Evolutionary conservation across 2,888 invertebrate genomes (phyloP).

Genomic region (Torymus auratus): DNA sequence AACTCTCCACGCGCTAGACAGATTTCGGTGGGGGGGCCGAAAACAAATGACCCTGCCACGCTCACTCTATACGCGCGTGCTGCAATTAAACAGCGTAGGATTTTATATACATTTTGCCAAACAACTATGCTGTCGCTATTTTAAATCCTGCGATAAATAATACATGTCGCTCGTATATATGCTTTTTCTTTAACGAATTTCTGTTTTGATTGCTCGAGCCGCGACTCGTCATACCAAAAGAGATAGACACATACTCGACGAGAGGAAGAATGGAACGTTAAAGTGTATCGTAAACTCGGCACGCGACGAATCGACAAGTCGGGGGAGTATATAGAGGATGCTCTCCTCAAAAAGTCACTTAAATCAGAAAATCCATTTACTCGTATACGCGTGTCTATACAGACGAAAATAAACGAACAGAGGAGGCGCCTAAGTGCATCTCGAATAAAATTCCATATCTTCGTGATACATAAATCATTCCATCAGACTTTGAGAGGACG

Average conservation of each 20-base stretch:
- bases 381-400: background rate
- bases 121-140: too few relatives aligned
- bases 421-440: background rate
- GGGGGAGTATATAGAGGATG: too few relatives aligned
- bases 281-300: slow-evolving; percentile 2
- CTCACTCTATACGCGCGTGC: too few relatives aligned
- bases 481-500: background rate
- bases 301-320: slow-evolving; percentile 24
- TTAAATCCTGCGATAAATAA: too few relatives aligned
- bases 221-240: too few relatives aligned
- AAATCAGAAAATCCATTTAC: slow-evolving; percentile 45
- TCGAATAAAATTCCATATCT: slow-evolving; percentile 49
- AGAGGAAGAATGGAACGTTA: background rate
- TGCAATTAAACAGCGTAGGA: too few relatives aligned
- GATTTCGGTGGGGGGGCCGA: slow-evolving; percentile 10
- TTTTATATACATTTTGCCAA: too few relatives aligned
- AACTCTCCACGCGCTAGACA: slow-evolving; percentile 25
- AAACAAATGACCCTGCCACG: slow-evolving; percentile 7
- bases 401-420: slow-evolving; percentile 37
- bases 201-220: too few relatives aligned
- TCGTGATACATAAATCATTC: slow-evolving; percentile 39
- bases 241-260: too few relatives aligned
- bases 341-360: slow-evolving; percentile 32
- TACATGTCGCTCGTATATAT: too few relatives aligned
- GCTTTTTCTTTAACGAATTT: too few relatives aligned